A percentile compares a stretch with the other conserved stretches of the same genome.
Conservation (phyloP, 2,888 invertebrate genomes). For the Rotaria sp. region DNA sequence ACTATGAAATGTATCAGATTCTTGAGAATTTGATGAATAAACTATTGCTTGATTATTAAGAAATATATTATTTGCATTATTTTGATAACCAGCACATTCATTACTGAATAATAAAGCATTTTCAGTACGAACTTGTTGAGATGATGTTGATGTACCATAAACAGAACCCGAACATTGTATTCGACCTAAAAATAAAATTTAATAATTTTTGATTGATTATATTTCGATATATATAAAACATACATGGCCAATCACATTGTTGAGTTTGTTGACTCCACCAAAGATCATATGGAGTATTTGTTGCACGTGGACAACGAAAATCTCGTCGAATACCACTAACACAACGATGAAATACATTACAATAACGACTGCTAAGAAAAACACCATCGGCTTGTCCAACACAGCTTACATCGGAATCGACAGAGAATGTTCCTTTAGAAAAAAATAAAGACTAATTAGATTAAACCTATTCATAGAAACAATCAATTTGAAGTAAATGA, state of each 20-base stretch:
- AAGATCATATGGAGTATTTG: slow-evolving; percentile 37
- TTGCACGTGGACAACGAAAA: slow-evolving; percentile 35
- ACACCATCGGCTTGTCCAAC: slow-evolving; percentile 32
- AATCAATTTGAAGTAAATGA: no score
- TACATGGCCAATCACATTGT: slow-evolving; percentile 41
- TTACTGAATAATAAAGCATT: slow-evolving; percentile 23
- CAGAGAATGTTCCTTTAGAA: slow-evolving; percentile 10
- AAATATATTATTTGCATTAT: no score
- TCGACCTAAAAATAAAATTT: neutral
- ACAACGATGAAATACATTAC: slow-evolving; percentile 40
- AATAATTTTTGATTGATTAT: neutral
- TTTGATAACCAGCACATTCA: slow-evolving; percentile 11
- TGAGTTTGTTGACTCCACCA: slow-evolving; percentile 39
- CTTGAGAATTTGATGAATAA: neutral
- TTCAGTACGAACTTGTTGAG: slow-evolving; percentile 26
- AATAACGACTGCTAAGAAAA: slow-evolving; percentile 33
- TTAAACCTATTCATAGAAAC: no score
- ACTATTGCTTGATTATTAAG: neutral
- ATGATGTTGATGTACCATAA: slow-evolving; percentile 6
- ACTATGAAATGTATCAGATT: neutral
- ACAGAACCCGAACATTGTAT: slow-evolving; percentile 33
- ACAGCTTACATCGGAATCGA: slow-evolving; percentile 33
- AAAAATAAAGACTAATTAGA: no score
- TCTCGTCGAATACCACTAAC: slow-evolving; percentile 37
- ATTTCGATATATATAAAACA: neutral